Percentiles rank a stretch among this genome's conserved stretches.
phyloP scores from a whole-genome alignment of 2,888 invertebrate species.

The Xylota segnis region DNA sequence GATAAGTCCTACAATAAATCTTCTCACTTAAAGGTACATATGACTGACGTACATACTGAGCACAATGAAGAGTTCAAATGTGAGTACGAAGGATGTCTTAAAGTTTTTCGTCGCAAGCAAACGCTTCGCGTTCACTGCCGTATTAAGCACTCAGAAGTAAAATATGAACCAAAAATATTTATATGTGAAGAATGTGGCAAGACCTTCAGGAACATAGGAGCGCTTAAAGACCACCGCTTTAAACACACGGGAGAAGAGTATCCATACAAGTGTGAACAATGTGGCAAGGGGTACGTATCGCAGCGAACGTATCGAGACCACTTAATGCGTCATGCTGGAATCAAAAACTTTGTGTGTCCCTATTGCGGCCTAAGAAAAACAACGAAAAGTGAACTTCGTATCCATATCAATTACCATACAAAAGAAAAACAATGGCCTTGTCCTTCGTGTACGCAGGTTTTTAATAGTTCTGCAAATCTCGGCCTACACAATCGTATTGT shows the following conservation, averaged over 20 bases:
- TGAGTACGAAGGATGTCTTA: constrained; percentile 80
- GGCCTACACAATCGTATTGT: constrained; percentile 79
- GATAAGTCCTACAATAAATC: constrained; percentile 74
- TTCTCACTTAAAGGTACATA: constrained; percentile 70
- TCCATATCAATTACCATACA: constrained; percentile 79
- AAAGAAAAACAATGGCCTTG: constrained; percentile 78
- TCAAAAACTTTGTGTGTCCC: constrained; percentile 79
- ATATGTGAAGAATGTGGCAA: constrained; percentile 83
- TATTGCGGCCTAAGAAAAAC: constrained; percentile 80
- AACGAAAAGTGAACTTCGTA: constrained; percentile 76
- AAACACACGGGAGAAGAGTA: constrained; percentile 78
- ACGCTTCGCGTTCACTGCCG: constrained; percentile 82
- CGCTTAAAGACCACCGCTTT: constrained; percentile 81
- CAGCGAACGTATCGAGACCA: constrained; percentile 79
- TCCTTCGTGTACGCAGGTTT: constrained; percentile 77
- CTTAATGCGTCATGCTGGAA: constrained; percentile 79
- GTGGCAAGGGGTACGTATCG: constrained; percentile 80
- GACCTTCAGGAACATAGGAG: constrained; percentile 82
- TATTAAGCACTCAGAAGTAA: constrained; percentile 79
- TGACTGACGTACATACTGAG: constrained; percentile 73
- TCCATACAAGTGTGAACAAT: constrained; percentile 80
- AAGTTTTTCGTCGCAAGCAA: constrained; percentile 81
- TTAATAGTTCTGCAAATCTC: constrained; percentile 78
- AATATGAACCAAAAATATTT: constrained; percentile 78
- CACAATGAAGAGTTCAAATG: constrained; percentile 78